phyloP scores from a whole-genome alignment of 1,140 invertebrate genomes.

The Microplitis demolitor region DNA sequence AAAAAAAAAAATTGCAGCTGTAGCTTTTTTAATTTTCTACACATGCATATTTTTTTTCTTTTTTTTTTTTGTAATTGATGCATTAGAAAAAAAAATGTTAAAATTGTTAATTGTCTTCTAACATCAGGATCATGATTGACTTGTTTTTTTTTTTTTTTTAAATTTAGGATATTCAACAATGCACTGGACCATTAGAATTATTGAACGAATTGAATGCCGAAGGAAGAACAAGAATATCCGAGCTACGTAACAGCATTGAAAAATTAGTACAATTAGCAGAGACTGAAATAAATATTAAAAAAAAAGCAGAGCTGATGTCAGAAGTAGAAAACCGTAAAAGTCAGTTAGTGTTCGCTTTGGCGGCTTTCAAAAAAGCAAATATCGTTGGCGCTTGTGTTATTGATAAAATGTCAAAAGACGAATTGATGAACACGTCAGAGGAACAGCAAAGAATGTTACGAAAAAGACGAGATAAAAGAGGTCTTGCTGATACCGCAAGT shows the following conservation, averaged over 20 bases:
- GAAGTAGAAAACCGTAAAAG: constrained; percentile 73
- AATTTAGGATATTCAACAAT: constrained; percentile 70
- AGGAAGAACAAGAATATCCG: constrained; percentile 70
- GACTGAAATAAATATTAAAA: constrained; percentile 66
- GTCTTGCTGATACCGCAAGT: constrained; percentile 68
- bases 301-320: constrained; percentile 65
- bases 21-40: too few species aligned
- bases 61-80: too few species aligned
- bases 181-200: constrained; percentile 68
- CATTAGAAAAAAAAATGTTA: too few species aligned
- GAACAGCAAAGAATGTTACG: constrained; percentile 66
- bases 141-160: constrained; percentile 8
- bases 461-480: constrained; percentile 70
- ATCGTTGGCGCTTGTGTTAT: constrained; percentile 74
- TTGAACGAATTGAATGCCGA: constrained; percentile 75
- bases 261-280: constrained; percentile 68
- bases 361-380: constrained; percentile 80
- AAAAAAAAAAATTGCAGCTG: too few species aligned
- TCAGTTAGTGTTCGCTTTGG: constrained; percentile 71
- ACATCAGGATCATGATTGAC: too few species aligned
- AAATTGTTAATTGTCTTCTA: too few species aligned
- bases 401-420: constrained; percentile 73
- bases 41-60: too few species aligned
- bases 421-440: constrained; percentile 67
- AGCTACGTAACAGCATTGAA: constrained; percentile 71